Conservation (phyloP, 2,888 invertebrate species). For the Melangyna quadrimaculata region DNA sequence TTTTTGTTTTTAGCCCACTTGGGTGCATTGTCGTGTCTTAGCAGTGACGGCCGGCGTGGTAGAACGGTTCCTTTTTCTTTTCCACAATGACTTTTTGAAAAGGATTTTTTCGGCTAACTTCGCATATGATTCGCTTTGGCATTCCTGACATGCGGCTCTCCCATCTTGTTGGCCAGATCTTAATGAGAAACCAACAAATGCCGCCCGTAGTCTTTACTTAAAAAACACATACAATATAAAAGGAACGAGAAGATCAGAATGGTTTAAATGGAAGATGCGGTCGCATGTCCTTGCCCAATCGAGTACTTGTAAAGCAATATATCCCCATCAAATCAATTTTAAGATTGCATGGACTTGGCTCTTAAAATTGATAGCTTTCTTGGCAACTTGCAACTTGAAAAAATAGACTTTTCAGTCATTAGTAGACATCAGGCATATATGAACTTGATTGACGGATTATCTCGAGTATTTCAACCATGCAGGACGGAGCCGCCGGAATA, state of each 20-base stretch:
- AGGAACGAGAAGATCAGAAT: not conserved
- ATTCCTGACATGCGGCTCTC: slow-evolving; percentile 56
- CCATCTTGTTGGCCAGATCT: slow-evolving; percentile 62
- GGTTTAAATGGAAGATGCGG: not conserved
- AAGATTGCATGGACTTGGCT: no score
- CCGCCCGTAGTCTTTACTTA: slow-evolving; percentile 20
- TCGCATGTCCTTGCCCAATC: not conserved
- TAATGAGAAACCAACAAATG: slow-evolving; percentile 61
- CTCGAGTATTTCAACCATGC: no score
- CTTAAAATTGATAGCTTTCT: no score
- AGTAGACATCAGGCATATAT: no score
- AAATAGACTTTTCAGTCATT: no score
- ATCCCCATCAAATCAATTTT: no score
- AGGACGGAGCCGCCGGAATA: no score
- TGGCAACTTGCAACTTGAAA: no score
- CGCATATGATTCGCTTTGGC: slow-evolving; percentile 65
- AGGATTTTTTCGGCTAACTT: slow-evolving; percentile 8
- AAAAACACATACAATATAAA: not conserved
- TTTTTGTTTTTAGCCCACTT: slow-evolving; percentile 26
- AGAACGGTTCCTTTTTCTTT: slow-evolving; percentile 1
- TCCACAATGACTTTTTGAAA: slow-evolving; percentile 63
- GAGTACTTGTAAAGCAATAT: no score
- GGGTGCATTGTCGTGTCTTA: slow-evolving; percentile 17
- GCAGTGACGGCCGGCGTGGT: not conserved
- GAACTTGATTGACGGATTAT: no score